Percentiles rank a stretch among this genome's conserved stretches.
Evolutionary conservation across 2,888 invertebrate species (phyloP).

Genomic region (Andrena chrysosceles): DNA sequence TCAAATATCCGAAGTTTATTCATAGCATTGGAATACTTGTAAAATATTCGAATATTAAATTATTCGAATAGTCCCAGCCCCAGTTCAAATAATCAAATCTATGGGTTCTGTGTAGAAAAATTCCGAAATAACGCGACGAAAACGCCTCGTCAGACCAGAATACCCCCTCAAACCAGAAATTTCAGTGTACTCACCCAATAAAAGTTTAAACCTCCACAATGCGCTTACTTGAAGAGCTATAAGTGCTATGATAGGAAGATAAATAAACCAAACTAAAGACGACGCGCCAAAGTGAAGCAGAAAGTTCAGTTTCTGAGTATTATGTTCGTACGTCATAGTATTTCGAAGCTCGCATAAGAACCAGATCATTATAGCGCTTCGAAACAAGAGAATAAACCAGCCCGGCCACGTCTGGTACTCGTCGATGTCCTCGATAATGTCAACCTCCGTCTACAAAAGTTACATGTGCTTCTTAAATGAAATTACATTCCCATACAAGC

Average conservation of each 20-base stretch:
- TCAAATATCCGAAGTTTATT: no score
- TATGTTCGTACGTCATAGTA: slow-evolving; percentile 93
- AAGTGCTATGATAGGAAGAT: slow-evolving; percentile 96
- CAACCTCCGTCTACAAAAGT: slow-evolving; percentile 93
- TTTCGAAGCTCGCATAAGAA: slow-evolving; percentile 92
- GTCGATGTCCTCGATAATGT: slow-evolving; percentile 97
- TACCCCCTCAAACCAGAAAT: neutral
- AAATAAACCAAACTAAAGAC: slow-evolving; percentile 99
- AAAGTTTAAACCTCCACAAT: slow-evolving; percentile 97
- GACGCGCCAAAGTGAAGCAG: slow-evolving; percentile 98
- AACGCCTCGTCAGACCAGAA: no score
- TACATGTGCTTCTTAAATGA: slow-evolving; percentile 17
- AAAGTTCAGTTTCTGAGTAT: slow-evolving; percentile 95
- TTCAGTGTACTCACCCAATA: slow-evolving; percentile 89
- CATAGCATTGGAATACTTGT: no score
- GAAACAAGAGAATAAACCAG: slow-evolving; percentile 95
- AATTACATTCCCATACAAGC: slow-evolving; percentile 7
- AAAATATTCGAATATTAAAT: no score
- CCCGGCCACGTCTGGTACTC: slow-evolving; percentile 99
- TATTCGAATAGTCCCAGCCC: no score
- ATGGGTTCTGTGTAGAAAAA: no score
- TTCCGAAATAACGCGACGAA: no score
- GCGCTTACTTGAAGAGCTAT: slow-evolving; percentile 97
- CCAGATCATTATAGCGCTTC: slow-evolving; percentile 95
- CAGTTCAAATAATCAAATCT: no score